A percentile compares a stretch with the other conserved stretches of the same genome.
Evolutionary conservation across 2,888 invertebrate species (phyloP).

Genomic region (Erebia aethiops): DNA sequence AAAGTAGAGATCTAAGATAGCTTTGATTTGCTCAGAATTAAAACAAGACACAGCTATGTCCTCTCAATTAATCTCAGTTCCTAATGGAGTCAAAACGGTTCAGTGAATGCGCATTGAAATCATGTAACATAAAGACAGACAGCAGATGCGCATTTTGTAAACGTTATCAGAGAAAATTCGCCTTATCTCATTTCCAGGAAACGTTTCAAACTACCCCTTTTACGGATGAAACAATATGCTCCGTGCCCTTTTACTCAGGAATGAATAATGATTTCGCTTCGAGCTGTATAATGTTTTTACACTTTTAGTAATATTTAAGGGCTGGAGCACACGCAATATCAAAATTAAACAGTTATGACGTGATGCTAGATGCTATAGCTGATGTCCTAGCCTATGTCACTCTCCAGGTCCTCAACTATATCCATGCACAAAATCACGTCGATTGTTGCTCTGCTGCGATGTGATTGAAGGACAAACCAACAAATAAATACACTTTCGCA

Average conservation of each 20-base stretch:
- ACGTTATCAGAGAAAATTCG: slow-evolving; percentile 10
- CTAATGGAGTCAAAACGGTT: neutral
- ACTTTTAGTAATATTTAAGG: neutral
- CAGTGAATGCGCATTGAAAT: neutral
- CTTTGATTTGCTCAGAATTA: no score
- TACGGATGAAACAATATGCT: slow-evolving; percentile 52
- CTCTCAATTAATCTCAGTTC: no score
- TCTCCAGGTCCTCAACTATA: no score
- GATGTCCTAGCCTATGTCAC: no score
- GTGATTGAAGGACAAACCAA: no score
- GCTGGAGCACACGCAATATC: neutral
- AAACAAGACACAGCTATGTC: no score
- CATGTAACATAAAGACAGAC: neutral
- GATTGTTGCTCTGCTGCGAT: no score
- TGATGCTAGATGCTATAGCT: no score
- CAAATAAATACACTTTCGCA: no score
- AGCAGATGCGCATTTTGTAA: neutral
- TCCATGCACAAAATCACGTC: no score
- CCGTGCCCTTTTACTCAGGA: slow-evolving; percentile 51
- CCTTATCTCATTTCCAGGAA: slow-evolving; percentile 46
- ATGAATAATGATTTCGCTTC: slow-evolving; percentile 58
- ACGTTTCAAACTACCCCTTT: slow-evolving; percentile 49
- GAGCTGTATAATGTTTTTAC: slow-evolving; percentile 43
- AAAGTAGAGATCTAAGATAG: no score
- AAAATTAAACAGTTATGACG: neutral